Percentiles rank a stretch among this genome's conserved stretches.
phyloP scores from a whole-genome alignment of 2,113 vertebrate species.

The Baryphthengus martii region DNA sequence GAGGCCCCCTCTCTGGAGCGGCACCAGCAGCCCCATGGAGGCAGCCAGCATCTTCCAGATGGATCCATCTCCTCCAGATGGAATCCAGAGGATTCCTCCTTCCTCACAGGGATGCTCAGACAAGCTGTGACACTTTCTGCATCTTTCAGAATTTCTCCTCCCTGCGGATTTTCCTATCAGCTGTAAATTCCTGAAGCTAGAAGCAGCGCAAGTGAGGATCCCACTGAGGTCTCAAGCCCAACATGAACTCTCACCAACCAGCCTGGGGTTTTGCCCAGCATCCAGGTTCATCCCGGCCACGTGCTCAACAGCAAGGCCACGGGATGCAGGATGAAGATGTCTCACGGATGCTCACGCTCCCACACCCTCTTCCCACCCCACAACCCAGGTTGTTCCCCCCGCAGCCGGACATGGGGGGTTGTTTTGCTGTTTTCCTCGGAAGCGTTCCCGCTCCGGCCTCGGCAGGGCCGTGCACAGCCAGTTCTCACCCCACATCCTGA shows the following conservation, averaged over 20 bases:
- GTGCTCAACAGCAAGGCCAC: fast-evolving
- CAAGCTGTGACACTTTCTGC: fast-evolving
- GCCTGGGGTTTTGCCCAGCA: not conserved
- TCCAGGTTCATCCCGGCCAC: not conserved
- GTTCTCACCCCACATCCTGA: conserved; percentile 33
- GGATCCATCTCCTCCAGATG: not conserved
- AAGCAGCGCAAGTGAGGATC: not conserved
- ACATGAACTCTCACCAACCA: fast-evolving
- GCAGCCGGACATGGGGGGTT: not conserved
- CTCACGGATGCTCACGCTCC: not conserved
- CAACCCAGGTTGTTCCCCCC: fast-evolving
- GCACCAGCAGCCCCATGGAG: not conserved
- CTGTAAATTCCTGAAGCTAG: fast-evolving
- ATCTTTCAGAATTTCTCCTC: not conserved
- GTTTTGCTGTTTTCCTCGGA: not conserved
- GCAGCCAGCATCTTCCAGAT: not conserved
- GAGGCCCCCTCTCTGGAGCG: not conserved
- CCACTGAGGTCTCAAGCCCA: fast-evolving
- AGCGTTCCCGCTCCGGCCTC: not conserved
- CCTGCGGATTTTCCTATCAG: fast-evolving
- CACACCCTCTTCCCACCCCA: not conserved
- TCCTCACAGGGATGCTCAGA: not conserved
- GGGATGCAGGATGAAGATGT: not conserved
- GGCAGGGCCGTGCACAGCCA: not conserved
- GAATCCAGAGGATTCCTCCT: not conserved